phyloP scores from a whole-genome alignment of 2,797 vertebrate genomes.

The Periparus ater region DNA sequence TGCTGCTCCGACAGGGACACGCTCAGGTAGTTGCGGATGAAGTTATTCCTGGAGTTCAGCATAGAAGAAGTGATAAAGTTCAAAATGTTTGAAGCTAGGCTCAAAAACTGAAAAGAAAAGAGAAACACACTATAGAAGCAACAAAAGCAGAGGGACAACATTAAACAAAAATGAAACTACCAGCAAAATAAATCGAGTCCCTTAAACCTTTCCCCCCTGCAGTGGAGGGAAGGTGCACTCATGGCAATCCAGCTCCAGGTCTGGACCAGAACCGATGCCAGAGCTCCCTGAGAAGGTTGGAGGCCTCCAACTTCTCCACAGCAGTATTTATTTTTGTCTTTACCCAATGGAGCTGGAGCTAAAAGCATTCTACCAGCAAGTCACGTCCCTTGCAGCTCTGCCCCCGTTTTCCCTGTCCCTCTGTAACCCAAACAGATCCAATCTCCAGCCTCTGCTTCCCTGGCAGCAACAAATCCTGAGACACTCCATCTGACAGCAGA shows the following conservation, averaged over 20 bases:
- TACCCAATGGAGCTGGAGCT: background rate
- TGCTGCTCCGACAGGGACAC: slow-evolving; percentile 96
- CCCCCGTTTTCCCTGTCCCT: background rate
- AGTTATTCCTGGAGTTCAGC: slow-evolving; percentile 97
- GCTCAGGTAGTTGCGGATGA: slow-evolving; percentile 97
- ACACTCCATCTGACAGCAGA: background rate
- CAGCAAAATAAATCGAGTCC: background rate
- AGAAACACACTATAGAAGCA: background rate
- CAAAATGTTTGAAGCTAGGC: slow-evolving; percentile 94
- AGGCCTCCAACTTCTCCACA: background rate
- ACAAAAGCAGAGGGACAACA: background rate
- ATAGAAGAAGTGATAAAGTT: slow-evolving; percentile 97
- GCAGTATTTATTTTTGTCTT: background rate
- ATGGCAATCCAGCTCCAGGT: background rate
- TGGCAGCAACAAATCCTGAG: background rate
- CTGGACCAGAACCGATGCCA: background rate
- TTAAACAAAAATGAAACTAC: background rate
- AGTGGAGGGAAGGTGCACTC: background rate
- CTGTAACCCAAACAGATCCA: background rate
- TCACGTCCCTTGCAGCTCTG: background rate
- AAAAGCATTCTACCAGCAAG: background rate
- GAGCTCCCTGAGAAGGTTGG: background rate
- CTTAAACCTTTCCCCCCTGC: background rate
- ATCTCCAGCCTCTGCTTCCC: background rate
- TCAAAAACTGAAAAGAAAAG: slow-evolving; percentile 86